Evolutionary conservation across 2,113 vertebrate species (phyloP).

Genomic region (Nerophis lumbriciformis): DNA sequence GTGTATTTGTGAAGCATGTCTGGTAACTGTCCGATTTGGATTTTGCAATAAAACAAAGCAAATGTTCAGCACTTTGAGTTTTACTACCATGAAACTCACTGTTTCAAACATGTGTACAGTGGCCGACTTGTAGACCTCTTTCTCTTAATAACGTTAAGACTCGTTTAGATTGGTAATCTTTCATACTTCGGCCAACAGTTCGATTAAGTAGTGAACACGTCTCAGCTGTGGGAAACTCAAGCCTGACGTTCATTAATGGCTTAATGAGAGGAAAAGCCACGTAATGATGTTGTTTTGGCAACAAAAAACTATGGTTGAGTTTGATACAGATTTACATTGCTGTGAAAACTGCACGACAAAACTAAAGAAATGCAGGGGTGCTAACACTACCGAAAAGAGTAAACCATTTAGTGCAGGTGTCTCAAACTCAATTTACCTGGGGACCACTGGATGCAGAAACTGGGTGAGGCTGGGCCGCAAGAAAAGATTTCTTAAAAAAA

Average conservation of each 20-base stretch:
- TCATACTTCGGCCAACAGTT: slow-evolving; percentile 44
- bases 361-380: slow-evolving; percentile 8
- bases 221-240: slow-evolving; percentile 49
- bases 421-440: too few relatives aligned
- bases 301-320: slow-evolving; percentile 23
- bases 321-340: slow-evolving; percentile 30
- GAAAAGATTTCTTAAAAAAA: too few relatives aligned
- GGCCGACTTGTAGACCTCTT: slow-evolving; percentile 2
- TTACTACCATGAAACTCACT: slow-evolving; percentile 15
- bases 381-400: not conserved
- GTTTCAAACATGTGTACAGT: not conserved
- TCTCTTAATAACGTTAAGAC: slow-evolving; percentile 36
- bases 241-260: slow-evolving; percentile 48
- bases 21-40: slow-evolving; percentile 8
- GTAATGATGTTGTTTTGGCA: slow-evolving; percentile 41
- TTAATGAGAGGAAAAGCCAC: slow-evolving; percentile 47
- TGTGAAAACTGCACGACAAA: slow-evolving; percentile 23
- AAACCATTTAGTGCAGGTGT: slow-evolving; percentile 12
- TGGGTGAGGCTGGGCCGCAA: too few relatives aligned
- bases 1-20: slow-evolving; percentile 12
- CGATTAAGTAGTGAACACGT: slow-evolving; percentile 47
- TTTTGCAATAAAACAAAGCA: too few relatives aligned
- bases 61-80: slow-evolving; percentile 11
- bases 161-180: slow-evolving; percentile 36
- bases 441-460: too few relatives aligned